Evolutionary conservation across 2,888 invertebrate genomes (phyloP).

Genomic region (Acleris holmiana): DNA sequence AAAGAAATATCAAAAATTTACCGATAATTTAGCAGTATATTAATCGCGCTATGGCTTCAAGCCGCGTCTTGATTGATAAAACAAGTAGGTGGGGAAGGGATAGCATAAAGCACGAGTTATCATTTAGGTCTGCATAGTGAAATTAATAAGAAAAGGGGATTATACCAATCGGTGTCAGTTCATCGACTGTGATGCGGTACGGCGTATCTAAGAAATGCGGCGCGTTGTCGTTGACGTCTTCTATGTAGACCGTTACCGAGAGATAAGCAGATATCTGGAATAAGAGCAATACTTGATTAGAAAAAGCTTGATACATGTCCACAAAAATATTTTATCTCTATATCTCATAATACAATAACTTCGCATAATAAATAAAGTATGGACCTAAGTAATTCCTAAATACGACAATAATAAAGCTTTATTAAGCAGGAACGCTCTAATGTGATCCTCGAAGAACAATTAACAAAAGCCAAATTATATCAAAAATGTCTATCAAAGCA

Average conservation of each 20-base stretch:
- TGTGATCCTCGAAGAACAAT: too few relatives aligned
- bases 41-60: too few relatives aligned
- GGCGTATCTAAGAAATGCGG: constrained; percentile 91
- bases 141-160: constrained; percentile 16
- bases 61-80: too few relatives aligned
- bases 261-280: constrained; percentile 91
- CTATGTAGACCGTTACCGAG: constrained; percentile 94
- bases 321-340: too few relatives aligned
- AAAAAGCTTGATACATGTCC: background rate
- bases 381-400: background rate
- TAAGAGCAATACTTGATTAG: background rate
- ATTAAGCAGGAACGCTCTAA: too few relatives aligned
- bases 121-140: background rate
- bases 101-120: background rate
- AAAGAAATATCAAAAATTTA: too few relatives aligned
- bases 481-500: too few relatives aligned
- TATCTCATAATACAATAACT: too few relatives aligned
- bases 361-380: background rate
- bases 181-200: constrained; percentile 91
- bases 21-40: too few relatives aligned
- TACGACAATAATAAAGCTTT: too few relatives aligned
- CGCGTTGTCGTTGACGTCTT: constrained; percentile 94
- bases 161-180: constrained; percentile 90
- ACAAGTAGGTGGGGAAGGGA: too few relatives aligned
- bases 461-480: too few relatives aligned